Evolutionary conservation across 2,113 vertebrate species (phyloP), one percentile per base, ranked within the genome.

Genomic region (Lucifuga dentata): DNA sequence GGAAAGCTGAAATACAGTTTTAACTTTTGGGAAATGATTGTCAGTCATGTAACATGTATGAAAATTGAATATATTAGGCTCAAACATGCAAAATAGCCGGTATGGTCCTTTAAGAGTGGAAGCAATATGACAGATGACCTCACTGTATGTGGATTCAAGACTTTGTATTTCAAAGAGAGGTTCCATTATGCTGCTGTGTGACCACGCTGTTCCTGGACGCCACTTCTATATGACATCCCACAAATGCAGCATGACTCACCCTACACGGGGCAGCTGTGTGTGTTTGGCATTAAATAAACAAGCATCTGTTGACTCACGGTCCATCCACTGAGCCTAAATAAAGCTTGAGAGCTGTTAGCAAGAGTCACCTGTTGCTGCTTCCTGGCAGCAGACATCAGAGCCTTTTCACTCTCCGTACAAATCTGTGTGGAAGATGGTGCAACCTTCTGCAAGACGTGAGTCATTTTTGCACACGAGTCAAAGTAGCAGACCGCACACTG

Each of bases 241-340:
- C 57, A n/a, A n/a, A n/a, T 68, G 17, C 5, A 35, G 55, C 56
- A 10, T 79, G 81, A 89, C 46, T 79, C 84, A 69, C 67, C 33
- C 45, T 74, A 74, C 65, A 39, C 35, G 32, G 19, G 45, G 61
- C 73, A 88, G 71, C 69, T 78, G 73, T 76, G 71, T 85, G 74
- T 82, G 61, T 65, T 57, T 41, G 51, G 45, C 33, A 65, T 75
- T 80, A 73, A 63, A 52, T 53, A 70, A 84, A 72, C 81, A 69
- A 35, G 38, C 55, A 56, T 79, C 24, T 88, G 85, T 86, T 86
- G 74, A 84, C 55, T 65, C 44, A 19, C 2, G 21, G 16, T 26
- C 39, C 56, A 11, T 82, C 67, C 40, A 9, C 24, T 52, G 33
- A 64, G 61, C 75, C 56, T 44, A 61, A 70, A 83, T 65, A 66